These are phyloP conservation scores for Cuniculus paca DNA, from an alignment of 2,797 vertebrate species.

Conservation along the genomic window DNA sequence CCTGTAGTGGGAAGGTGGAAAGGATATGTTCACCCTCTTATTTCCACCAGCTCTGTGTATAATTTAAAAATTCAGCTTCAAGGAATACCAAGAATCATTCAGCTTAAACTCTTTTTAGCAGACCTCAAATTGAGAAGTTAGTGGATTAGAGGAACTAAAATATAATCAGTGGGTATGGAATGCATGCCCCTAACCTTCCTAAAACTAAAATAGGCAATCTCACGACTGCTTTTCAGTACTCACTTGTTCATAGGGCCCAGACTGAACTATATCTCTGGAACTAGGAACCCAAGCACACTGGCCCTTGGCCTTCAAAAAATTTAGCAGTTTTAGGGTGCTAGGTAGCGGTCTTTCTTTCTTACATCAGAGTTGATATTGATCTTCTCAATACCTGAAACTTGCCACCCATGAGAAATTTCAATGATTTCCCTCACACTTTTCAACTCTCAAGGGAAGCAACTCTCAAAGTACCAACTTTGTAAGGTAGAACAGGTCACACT, in stretches of 20 bases:
- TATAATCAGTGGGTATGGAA: background rate
- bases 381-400: constrained; percentile 18
- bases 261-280: background rate
- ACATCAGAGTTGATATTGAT: background rate
- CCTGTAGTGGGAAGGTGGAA: background rate
- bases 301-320: background rate
- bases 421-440: too few species aligned
- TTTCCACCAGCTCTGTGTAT: constrained; percentile 10
- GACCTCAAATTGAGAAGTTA: background rate
- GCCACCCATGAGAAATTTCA: background rate
- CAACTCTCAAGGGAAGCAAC: background rate
- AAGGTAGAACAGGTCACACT: background rate
- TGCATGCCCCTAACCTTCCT: background rate
- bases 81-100: background rate
- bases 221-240: background rate
- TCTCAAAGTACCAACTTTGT: background rate
- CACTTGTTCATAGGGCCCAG: background rate
- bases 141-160: background rate
- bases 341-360: background rate
- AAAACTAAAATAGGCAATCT: background rate
- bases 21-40: background rate
- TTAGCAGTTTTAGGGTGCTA: background rate
- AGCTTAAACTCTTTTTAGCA: background rate
- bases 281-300: background rate
- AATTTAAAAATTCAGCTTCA: constrained; percentile 9